These are phyloP conservation scores for Notarius lentiginosus DNA, from an alignment of 2,113 vertebrate species.

Conservation along the genomic window DNA sequence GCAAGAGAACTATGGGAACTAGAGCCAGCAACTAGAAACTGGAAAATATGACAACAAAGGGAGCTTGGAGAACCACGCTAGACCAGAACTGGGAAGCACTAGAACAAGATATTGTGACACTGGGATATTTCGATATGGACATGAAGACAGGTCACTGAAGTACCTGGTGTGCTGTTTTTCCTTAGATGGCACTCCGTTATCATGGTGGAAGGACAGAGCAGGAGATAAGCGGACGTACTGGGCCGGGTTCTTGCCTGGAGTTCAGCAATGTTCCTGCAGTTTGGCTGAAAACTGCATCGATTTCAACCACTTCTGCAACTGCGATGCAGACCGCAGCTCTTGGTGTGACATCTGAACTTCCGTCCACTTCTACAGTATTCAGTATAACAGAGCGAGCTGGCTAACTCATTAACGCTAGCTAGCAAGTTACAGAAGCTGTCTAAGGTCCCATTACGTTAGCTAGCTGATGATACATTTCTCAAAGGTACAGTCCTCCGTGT, in stretches of 20 bases:
- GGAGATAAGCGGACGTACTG: conserved; percentile 82
- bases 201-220: conserved; percentile 82
- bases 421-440: neutral
- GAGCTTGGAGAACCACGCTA: neutral
- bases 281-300: conserved; percentile 84
- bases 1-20: neutral
- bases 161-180: neutral
- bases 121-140: neutral
- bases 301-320: conserved; percentile 83
- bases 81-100: neutral
- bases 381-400: neutral
- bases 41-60: neutral
- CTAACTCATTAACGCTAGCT: neutral
- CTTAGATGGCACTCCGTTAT: conserved; percentile 80
- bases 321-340: conserved; percentile 81
- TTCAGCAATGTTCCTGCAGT: conserved; percentile 85
- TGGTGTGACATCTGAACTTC: conserved; percentile 68
- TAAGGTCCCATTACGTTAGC: neutral
- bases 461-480: neutral
- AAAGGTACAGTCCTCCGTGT: neutral
- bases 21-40: neutral
- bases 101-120: neutral
- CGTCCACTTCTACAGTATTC: neutral
- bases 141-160: neutral
- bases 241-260: conserved; percentile 80